A percentile compares a stretch with the other conserved stretches of the same genome.
phyloP scores from a whole-genome alignment of 1,140 invertebrate species.

The Cataglyphis hispanica region DNA sequence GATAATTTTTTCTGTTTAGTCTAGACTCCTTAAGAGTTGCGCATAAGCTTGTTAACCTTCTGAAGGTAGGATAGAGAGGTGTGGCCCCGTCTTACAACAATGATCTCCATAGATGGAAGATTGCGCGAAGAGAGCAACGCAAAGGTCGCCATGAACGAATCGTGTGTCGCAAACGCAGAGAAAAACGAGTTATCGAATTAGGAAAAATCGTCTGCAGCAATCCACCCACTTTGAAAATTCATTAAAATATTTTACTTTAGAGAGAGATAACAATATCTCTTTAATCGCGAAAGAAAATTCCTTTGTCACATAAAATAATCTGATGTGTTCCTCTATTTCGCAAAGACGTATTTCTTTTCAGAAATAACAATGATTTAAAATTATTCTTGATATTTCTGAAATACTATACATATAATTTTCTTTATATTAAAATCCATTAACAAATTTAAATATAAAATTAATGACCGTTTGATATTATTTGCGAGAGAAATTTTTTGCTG shows the following conservation, averaged over 20 bases:
- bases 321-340: background rate
- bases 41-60: constrained; percentile 76
- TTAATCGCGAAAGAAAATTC: background rate
- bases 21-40: constrained; percentile 31
- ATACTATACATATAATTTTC: background rate
- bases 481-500: background rate
- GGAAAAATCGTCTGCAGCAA: constrained; percentile 9
- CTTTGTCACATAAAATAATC: background rate
- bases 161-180: constrained; percentile 51
- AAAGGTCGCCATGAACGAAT: constrained; percentile 74
- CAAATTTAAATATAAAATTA: background rate
- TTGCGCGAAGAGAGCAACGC: constrained; percentile 76
- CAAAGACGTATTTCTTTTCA: no score
- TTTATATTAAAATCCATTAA: background rate
- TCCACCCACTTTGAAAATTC: background rate
- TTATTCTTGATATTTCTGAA: background rate
- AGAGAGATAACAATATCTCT: background rate
- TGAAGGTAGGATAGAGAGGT: constrained; percentile 79
- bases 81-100: constrained; percentile 75
- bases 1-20: constrained; percentile 8
- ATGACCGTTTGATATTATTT: background rate
- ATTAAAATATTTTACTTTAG: background rate
- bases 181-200: constrained; percentile 40
- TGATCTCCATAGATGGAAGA: constrained; percentile 73
- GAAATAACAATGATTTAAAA: background rate